A percentile compares a stretch with the other conserved stretches of the same genome.
phyloP scores from a whole-genome alignment of 2,797 vertebrate genomes.

The Gobionotothen gibberifrons region DNA sequence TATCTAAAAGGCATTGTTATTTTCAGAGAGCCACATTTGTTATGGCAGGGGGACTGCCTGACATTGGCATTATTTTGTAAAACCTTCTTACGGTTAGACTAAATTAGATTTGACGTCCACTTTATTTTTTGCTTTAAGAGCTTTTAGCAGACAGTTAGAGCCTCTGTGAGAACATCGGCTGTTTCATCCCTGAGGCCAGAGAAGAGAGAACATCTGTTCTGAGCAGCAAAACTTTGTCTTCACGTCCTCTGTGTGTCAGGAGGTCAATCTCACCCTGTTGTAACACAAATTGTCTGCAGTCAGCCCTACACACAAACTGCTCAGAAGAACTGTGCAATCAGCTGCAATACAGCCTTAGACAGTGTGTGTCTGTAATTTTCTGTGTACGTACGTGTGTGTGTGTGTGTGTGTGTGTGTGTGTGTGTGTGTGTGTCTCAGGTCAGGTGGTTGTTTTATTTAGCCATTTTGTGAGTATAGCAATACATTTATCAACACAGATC shows the following conservation, averaged over 20 bases:
- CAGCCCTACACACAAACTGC: constrained; percentile 28
- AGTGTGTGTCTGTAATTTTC: too few species aligned
- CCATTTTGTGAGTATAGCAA: background rate
- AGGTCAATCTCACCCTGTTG: constrained; percentile 68
- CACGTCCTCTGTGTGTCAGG: constrained; percentile 55
- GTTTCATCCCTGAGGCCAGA: constrained; percentile 55
- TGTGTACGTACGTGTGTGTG: too few species aligned
- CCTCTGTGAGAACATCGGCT: constrained; percentile 21
- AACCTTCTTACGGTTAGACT: background rate
- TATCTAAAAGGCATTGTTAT: background rate
- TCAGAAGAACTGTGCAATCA: constrained; percentile 46
- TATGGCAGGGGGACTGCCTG: background rate
- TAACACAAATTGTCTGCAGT: constrained; percentile 65
- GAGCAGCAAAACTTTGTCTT: constrained; percentile 60
- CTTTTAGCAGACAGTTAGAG: constrained; percentile 6
- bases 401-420: constrained; percentile 16
- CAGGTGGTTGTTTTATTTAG: constrained; percentile 42
- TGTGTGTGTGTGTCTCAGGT: constrained; percentile 9
- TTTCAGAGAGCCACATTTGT: background rate
- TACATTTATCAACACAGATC: background rate
- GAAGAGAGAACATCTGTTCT: constrained; percentile 78
- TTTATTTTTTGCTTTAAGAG: constrained; percentile 4
- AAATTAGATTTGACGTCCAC: background rate
- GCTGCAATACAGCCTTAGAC: constrained; percentile 37
- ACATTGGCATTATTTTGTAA: background rate